A percentile compares a stretch with the other conserved stretches of the same genome.
Evolutionary conservation across 2,888 invertebrate species (phyloP).

Genomic region (Megamerina dolium): DNA sequence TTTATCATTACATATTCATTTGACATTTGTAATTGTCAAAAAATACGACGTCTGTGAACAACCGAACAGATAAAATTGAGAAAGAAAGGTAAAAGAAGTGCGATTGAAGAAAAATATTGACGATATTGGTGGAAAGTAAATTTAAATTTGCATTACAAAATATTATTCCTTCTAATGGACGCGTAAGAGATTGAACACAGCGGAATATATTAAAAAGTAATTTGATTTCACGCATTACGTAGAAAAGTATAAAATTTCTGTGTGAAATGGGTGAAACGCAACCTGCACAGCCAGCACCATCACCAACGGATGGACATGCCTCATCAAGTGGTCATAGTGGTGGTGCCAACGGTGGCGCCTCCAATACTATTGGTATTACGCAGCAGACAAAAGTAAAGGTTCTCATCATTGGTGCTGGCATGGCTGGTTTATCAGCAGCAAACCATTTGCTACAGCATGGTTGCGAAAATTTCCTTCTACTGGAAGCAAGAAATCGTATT

Average conservation of each 20-base stretch:
- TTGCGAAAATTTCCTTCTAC: constrained; percentile 68
- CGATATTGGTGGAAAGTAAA: no score
- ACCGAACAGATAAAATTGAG: no score
- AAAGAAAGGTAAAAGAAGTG: no score
- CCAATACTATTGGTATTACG: constrained; percentile 9
- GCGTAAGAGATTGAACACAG: no score
- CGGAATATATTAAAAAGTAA: no score
- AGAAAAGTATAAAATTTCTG: not conserved
- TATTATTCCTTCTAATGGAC: no score
- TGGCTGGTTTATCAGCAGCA: constrained; percentile 77
- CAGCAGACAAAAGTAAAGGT: constrained; percentile 57
- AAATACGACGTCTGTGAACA: no score
- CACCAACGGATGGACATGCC: constrained; percentile 34
- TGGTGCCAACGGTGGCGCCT: constrained; percentile 12
- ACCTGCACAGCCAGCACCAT: constrained; percentile 35
- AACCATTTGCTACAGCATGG: constrained; percentile 75
- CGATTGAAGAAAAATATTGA: no score
- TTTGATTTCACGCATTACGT: no score
- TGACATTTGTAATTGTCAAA: no score
- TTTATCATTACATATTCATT: no score
- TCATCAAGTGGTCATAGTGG: constrained; percentile 20
- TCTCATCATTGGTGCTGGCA: constrained; percentile 75
- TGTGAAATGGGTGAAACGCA: constrained; percentile 33
- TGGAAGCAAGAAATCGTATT: constrained; percentile 74
- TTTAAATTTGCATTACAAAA: no score